phyloP scores from a whole-genome alignment of 2,113 vertebrate genomes.

The Varanus komodoensis region DNA sequence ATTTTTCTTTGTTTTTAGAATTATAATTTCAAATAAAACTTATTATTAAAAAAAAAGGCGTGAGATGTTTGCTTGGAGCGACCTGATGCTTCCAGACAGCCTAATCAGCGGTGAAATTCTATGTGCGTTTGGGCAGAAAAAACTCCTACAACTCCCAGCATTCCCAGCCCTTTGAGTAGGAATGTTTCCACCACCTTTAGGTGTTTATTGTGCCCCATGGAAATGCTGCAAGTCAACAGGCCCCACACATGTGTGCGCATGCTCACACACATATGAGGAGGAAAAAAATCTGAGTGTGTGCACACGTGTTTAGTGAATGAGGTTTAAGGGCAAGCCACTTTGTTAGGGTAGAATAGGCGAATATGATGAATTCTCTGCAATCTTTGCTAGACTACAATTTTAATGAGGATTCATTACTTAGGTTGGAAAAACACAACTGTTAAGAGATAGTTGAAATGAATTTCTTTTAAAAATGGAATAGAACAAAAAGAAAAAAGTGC shows the following conservation, averaged over 20 bases:
- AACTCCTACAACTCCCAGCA: too few species aligned
- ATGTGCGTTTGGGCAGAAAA: too few species aligned
- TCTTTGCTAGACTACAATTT: conserved; percentile 14
- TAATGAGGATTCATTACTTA: not conserved
- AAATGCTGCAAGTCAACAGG: not conserved
- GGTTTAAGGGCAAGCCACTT: not conserved
- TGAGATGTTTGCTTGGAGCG: not conserved
- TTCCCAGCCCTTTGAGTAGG: too few species aligned
- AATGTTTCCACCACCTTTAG: not conserved
- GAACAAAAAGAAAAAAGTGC: conserved; percentile 30
- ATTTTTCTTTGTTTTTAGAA: too few species aligned
- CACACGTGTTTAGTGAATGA: not conserved
- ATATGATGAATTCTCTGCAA: not conserved
- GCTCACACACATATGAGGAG: too few species aligned
- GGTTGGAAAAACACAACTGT: not conserved
- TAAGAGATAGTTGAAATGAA: not conserved
- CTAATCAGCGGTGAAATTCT: not conserved
- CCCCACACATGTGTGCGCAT: not conserved
- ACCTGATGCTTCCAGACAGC: not conserved
- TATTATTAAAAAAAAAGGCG: too few species aligned
- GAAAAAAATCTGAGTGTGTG: too few species aligned
- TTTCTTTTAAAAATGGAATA: not conserved
- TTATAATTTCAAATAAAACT: too few species aligned
- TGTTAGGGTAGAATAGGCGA: not conserved
- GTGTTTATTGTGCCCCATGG: not conserved